A percentile compares a stretch with the other conserved stretches of the same genome.
These are phyloP conservation scores for Scolopax mira DNA, from an alignment of 2,113 vertebrate species.

Conservation along the genomic window DNA sequence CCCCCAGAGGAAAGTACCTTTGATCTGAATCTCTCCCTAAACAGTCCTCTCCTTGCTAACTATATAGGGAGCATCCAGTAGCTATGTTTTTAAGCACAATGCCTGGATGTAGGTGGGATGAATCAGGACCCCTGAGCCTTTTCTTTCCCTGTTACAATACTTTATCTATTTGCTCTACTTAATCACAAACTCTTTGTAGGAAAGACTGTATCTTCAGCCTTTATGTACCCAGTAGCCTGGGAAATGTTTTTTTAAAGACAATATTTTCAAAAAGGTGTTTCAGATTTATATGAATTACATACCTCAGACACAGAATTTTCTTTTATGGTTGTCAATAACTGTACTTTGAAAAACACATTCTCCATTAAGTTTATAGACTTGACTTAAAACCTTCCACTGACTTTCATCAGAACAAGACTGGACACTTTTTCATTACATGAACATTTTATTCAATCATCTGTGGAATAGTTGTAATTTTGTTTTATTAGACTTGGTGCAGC, in stretches of 20 bases:
- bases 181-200: neutral
- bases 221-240: neutral
- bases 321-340: neutral
- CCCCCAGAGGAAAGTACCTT: neutral
- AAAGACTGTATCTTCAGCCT: neutral
- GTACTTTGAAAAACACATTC: neutral
- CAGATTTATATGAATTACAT: neutral
- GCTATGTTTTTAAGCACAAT: neutral
- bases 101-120: neutral
- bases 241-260: neutral
- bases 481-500: slow-evolving; percentile 4
- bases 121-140: neutral
- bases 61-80: neutral
- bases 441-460: neutral
- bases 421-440: neutral
- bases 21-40: neutral
- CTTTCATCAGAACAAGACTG: neutral
- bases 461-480: neutral
- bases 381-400: neutral
- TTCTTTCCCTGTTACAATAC: neutral
- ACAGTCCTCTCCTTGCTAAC: neutral
- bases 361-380: neutral
- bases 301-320: neutral
- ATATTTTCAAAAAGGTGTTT: neutral
- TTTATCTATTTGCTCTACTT: neutral